These are phyloP conservation scores for Papio anubis DNA, from an alignment of 2,113 vertebrate genomes.

Conservation along the genomic window DNA sequence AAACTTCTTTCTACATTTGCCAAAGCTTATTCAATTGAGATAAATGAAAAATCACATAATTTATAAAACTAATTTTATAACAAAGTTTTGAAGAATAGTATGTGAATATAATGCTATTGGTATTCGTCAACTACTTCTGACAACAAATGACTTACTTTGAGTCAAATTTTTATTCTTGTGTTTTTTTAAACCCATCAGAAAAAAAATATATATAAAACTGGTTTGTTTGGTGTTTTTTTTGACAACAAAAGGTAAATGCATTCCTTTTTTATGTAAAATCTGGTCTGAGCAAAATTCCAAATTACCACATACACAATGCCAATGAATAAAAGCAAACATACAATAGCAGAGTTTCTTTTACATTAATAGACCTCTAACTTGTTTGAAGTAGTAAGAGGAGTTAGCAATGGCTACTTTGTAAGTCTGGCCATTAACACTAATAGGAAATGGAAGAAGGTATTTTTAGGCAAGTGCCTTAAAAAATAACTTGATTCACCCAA, in stretches of 20 bases:
- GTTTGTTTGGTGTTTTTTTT: neutral
- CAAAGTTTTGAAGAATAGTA: neutral
- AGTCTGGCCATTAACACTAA: neutral
- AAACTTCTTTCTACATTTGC: neutral
- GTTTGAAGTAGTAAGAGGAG: neutral
- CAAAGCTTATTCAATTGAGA: neutral
- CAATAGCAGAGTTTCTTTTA: neutral
- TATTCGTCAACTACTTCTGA: neutral
- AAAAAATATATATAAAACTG: neutral
- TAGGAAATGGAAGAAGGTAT: neutral
- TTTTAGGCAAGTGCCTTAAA: neutral
- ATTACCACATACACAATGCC: neutral
- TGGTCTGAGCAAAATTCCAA: neutral
- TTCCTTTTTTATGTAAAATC: neutral
- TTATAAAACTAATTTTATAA: neutral
- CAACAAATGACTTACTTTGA: neutral
- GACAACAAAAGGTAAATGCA: neutral
- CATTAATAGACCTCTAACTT: neutral
- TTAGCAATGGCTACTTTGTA: neutral
- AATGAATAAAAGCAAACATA: neutral
- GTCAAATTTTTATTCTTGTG: neutral
- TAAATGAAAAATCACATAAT: neutral
- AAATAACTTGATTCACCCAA: neutral
- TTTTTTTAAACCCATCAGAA: neutral
- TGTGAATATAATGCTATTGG: neutral